Evolutionary conservation across 2,113 vertebrate genomes (phyloP).

Genomic region (Rhea pennata): DNA sequence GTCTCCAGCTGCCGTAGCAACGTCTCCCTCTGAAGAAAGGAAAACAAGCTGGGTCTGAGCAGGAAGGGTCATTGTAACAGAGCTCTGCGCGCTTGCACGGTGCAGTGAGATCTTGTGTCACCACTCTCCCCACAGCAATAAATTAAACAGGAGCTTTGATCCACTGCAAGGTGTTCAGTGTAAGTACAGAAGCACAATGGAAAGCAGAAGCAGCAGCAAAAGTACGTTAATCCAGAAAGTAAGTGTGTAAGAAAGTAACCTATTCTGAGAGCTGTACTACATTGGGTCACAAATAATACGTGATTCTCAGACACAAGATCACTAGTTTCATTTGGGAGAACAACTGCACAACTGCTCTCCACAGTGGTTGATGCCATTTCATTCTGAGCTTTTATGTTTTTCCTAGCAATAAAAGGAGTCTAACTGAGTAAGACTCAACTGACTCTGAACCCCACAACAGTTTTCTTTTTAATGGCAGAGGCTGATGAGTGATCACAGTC

Average conservation of each 20-base stretch:
- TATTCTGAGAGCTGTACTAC: not conserved
- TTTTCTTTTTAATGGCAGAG: not conserved
- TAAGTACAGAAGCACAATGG: not conserved
- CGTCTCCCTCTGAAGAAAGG: conserved; percentile 87
- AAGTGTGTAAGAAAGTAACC: not conserved
- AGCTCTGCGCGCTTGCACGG: not conserved
- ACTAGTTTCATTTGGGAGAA: not conserved
- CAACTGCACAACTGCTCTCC: not conserved
- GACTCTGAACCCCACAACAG: not conserved
- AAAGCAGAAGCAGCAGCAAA: not conserved
- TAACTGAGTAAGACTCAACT: not conserved
- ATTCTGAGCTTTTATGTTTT: not conserved
- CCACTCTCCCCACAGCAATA: not conserved
- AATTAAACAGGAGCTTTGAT: not conserved
- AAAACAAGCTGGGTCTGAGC: not conserved
- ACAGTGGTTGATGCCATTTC: not conserved
- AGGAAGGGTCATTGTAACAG: not conserved
- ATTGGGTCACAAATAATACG: not conserved
- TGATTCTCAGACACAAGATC: not conserved
- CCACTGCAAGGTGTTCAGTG: not conserved
- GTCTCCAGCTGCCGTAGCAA: conserved; percentile 96
- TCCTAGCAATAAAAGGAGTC: not conserved
- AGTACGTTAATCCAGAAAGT: not conserved
- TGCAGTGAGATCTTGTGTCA: conserved; percentile 28
- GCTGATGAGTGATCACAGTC: not conserved